These are phyloP conservation scores for Passer domesticus DNA, from an alignment of 2,113 vertebrate genomes.

Conservation along the genomic window DNA sequence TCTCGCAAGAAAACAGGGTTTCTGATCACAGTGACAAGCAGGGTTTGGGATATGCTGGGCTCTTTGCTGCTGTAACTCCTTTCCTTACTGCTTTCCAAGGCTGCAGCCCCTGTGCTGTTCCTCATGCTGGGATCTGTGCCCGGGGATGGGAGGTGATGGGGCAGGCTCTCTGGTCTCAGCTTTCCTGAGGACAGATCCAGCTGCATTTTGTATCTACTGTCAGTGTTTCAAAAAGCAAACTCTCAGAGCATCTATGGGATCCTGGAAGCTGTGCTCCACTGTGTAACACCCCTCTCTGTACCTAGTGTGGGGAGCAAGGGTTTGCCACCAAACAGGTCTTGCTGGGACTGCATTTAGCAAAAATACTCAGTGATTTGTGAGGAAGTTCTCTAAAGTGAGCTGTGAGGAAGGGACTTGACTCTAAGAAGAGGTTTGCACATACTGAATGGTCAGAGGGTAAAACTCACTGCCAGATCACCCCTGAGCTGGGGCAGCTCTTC, in stretches of 20 bases:
- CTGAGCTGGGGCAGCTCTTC: neutral
- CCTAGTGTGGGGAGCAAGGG: accelerated
- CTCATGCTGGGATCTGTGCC: neutral
- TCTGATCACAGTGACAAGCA: accelerated
- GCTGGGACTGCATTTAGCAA: neutral
- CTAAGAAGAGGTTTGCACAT: neutral
- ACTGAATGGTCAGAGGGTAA: neutral
- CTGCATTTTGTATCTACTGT: neutral
- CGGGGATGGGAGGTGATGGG: neutral
- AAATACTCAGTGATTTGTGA: neutral
- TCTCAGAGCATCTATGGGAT: neutral
- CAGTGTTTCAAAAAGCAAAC: neutral
- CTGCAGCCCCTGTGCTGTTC: neutral
- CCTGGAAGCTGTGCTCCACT: neutral
- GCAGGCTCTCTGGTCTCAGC: neutral
- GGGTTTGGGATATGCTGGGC: neutral
- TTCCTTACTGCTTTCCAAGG: neutral
- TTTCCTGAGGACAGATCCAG: neutral
- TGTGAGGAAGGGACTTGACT: neutral
- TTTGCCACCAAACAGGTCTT: neutral
- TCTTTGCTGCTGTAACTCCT: neutral
- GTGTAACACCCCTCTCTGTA: neutral
- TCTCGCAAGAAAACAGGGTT: neutral
- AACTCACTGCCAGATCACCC: neutral
- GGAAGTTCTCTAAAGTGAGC: neutral